phyloP scores from a whole-genome alignment of 2,113 vertebrate genomes.

The Balaeniceps rex region DNA sequence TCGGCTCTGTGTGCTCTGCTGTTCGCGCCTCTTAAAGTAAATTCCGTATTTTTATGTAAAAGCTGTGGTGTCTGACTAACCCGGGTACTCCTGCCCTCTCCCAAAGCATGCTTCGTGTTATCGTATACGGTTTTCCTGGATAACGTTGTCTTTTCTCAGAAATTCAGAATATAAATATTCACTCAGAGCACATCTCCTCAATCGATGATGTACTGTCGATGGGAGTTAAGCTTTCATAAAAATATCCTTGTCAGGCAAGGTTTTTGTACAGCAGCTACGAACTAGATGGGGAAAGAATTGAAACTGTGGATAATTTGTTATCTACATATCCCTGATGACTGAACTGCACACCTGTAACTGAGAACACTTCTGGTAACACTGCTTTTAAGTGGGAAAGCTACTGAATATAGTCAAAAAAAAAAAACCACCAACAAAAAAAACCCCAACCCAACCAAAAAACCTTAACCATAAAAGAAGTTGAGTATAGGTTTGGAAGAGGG shows the following conservation, averaged over 20 bases:
- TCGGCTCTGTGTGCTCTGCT: background rate
- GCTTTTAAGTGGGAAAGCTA: background rate
- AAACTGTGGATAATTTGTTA: background rate
- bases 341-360: background rate
- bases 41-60: background rate
- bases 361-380: background rate
- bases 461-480: background rate
- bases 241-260: background rate
- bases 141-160: background rate
- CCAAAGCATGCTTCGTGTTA: background rate
- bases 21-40: background rate
- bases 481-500: background rate
- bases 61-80: background rate
- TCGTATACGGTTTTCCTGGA: background rate
- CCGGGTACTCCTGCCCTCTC: background rate
- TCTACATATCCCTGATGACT: background rate
- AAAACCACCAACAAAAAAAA: no score
- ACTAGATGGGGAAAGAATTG: background rate
- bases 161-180: conserved; percentile 14
- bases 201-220: background rate
- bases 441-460: background rate
- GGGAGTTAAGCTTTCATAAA: background rate
- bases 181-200: background rate
- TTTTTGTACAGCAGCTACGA: background rate
- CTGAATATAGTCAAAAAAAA: background rate